Evolutionary conservation across 2,888 invertebrate species (phyloP), one percentile per base, ranked within the genome.

Genomic region (Amitus sp.): DNA sequence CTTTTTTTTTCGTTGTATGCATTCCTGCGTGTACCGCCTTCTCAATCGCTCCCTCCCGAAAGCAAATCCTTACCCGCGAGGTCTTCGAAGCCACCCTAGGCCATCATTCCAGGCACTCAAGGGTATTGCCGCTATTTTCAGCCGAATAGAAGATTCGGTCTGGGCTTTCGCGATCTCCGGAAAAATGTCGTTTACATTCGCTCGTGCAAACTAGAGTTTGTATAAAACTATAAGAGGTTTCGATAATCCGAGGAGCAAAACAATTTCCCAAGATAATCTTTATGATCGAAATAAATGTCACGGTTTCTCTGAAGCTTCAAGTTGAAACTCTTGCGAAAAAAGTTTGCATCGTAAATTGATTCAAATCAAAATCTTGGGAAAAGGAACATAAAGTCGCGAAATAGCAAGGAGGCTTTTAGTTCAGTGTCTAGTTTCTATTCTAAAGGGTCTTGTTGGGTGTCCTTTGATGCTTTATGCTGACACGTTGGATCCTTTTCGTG

Each of bases 81-180:
- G 62, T 66, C 65, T 68, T 66, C 68, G 68, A 62, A 37, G 49
- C 18, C 37, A 50, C 58, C 68, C 53, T 51, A 69, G 62, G 70
- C 67, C 69, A 66, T 69, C 70, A 69, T 72, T 65, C 70, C 62
- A 69, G 71, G 71, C 77, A 79, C 79, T 78, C 77, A 78, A 75
- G 72, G 68, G 76, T 78, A 80, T 80, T 79, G 77, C 76, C 68
- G 73, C 73, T 72, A 72, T 72, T 76, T 73, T 72, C 70, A 59
- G 61, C 59, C 59, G 61, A 58, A 56, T 60, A 62, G 62, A 62
- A 64, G 62, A 67, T 64, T 64, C 62, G 60, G 66, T 47, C 61
- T 52, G 65, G 65, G 66, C 57, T 66, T 56, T 65, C 45, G 63
- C 65, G 62, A 56, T 65, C 68, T 71, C 59, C 71, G 68, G 67